Conservation (phyloP, 2,797 vertebrate species). For the Urophycis tenuis region DNA sequence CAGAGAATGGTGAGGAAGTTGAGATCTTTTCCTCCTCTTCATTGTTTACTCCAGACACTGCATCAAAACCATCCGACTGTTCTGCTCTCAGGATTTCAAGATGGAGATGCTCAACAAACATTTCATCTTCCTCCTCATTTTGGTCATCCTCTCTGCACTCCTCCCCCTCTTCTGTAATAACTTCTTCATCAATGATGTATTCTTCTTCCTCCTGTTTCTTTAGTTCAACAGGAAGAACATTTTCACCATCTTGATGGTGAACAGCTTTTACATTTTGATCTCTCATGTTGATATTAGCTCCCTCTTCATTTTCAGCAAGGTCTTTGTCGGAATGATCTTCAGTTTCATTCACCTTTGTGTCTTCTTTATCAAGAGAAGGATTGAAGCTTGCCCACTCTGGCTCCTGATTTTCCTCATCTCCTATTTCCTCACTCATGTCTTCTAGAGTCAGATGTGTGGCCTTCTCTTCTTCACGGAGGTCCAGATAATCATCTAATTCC, state of each 20-base stretch:
- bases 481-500: background rate
- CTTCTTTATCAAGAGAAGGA: background rate
- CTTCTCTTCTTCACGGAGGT: background rate
- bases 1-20: background rate
- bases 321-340: background rate
- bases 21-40: constrained; percentile 22
- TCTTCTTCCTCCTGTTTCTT: constrained; percentile 17
- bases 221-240: background rate
- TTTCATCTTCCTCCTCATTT: constrained; percentile 10
- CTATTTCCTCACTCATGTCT: background rate
- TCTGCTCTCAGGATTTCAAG: constrained; percentile 27
- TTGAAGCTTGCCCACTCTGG: background rate
- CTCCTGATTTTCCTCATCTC: background rate
- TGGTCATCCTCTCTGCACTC: background rate
- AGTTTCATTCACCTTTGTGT: background rate
- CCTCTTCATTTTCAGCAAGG: background rate
- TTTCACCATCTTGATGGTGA: background rate
- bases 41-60: constrained; percentile 16
- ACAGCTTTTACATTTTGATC: background rate
- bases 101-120: constrained; percentile 19
- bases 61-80: constrained; percentile 9
- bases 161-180: constrained; percentile 5
- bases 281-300: background rate
- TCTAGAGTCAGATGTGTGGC: background rate
- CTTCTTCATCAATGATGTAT: background rate